A percentile compares a stretch with the other conserved stretches of the same genome.
Conservation (phyloP, 2,797 vertebrate genomes). For the Xiphophorus birchmanni region DNA sequence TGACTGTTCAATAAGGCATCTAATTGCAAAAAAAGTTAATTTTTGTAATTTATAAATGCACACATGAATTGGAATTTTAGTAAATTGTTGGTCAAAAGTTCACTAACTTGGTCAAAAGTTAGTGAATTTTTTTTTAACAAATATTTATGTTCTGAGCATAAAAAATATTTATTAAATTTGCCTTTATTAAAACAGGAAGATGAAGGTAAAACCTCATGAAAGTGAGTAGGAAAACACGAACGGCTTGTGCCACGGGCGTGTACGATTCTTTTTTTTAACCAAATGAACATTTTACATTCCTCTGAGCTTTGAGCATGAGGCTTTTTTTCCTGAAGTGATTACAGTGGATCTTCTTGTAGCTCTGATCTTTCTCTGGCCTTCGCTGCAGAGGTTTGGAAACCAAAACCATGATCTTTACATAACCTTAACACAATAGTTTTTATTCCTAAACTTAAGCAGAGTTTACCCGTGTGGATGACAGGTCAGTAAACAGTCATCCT, state of each 20-base stretch:
- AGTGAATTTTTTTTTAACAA: background rate
- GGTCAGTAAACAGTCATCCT: constrained; percentile 6
- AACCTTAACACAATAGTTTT: constrained; percentile 20
- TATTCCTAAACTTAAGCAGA: constrained; percentile 10
- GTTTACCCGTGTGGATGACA: constrained; percentile 4
- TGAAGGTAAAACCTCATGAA: background rate
- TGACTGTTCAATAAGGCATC: background rate
- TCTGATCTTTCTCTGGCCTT: constrained; percentile 18
- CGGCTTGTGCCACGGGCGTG: background rate
- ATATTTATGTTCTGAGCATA: background rate
- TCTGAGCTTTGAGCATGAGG: background rate
- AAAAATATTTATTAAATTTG: background rate
- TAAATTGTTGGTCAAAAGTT: background rate
- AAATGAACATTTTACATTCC: background rate
- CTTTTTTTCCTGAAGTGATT: constrained; percentile 5
- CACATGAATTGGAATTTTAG: background rate
- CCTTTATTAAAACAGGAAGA: background rate
- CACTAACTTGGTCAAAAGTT: background rate
- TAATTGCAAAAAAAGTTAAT: background rate
- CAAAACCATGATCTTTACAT: constrained; percentile 22
- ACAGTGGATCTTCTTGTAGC: constrained; percentile 8
- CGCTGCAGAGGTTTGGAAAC: constrained; percentile 5
- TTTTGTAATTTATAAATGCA: background rate
- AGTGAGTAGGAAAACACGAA: background rate
- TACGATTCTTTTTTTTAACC: too few species aligned